Evolutionary conservation across 2,113 vertebrate species (phyloP).

Genomic region (Callospermophilus lateralis): DNA sequence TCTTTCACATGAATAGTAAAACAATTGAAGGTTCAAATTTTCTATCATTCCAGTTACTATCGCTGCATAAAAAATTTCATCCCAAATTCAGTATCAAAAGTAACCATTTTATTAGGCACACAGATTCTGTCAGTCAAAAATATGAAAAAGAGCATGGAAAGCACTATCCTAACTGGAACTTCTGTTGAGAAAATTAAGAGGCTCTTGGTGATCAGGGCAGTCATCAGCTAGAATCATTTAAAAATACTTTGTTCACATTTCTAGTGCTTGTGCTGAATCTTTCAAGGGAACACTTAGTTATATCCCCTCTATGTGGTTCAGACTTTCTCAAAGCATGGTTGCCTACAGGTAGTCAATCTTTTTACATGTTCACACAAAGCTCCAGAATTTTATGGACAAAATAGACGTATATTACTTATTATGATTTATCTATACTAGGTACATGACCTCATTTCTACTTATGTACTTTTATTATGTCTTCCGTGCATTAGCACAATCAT

Average conservation of each 20-base stretch:
- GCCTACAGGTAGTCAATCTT: neutral
- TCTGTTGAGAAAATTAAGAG: neutral
- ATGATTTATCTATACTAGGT: neutral
- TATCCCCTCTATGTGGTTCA: neutral
- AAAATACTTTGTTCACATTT: neutral
- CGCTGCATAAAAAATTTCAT: neutral
- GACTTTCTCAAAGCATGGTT: neutral
- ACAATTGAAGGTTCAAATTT: neutral
- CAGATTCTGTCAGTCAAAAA: neutral
- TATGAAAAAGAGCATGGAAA: neutral
- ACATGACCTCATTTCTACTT: neutral
- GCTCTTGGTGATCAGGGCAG: neutral
- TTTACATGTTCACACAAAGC: neutral
- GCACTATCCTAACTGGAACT: neutral
- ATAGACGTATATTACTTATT: neutral
- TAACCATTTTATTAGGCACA: no score
- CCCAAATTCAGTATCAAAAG: neutral
- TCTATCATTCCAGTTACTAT: neutral
- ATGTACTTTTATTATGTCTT: no score
- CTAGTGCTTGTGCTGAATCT: neutral
- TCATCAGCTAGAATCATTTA: neutral
- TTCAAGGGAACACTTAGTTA: neutral
- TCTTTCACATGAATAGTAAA: neutral
- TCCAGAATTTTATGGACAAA: neutral
- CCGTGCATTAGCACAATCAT: no score